A percentile compares a stretch with the other conserved stretches of the same genome.
These are phyloP conservation scores for Hirtodrosophila cameraria DNA, from an alignment of 2,888 invertebrate genomes.

Conservation along the genomic window DNA sequence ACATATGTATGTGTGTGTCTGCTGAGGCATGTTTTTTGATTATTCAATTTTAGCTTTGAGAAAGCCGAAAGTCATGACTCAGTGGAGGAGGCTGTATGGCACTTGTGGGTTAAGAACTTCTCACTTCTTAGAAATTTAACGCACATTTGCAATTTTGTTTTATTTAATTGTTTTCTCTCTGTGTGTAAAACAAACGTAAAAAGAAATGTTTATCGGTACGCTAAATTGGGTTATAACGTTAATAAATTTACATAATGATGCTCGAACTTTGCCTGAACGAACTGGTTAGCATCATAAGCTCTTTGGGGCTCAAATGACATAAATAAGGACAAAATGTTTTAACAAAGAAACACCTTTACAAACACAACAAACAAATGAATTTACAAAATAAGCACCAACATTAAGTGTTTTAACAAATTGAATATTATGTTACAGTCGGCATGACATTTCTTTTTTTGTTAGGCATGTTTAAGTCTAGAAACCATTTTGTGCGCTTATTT, in stretches of 20 bases:
- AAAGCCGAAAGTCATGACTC: conserved; percentile 62
- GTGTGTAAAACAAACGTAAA: conserved; percentile 25
- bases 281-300: not conserved
- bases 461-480: not conserved
- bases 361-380: not conserved
- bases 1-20: not conserved
- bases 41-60: conserved; percentile 40
- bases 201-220: conserved; percentile 45
- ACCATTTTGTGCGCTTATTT: conserved; percentile 7
- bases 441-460: not conserved
- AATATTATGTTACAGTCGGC: not conserved
- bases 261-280: conserved; percentile 1
- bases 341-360: not conserved
- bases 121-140: conserved; percentile 61
- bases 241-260: conserved; percentile 18
- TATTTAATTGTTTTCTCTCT: conserved; percentile 11
- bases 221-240: conserved; percentile 40
- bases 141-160: conserved; percentile 43
- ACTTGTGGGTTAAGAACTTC: conserved; percentile 35
- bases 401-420: not conserved
- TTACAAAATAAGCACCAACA: conserved; percentile 2
- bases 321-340: conserved; percentile 1
- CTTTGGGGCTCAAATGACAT: conserved; percentile 6
- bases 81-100: conserved; percentile 36
- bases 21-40: conserved; percentile 22